Evolutionary conservation across 1,140 invertebrate genomes (phyloP), one percentile per base, ranked within the genome.

Genomic region (Meloidogyne hapla): DNA sequence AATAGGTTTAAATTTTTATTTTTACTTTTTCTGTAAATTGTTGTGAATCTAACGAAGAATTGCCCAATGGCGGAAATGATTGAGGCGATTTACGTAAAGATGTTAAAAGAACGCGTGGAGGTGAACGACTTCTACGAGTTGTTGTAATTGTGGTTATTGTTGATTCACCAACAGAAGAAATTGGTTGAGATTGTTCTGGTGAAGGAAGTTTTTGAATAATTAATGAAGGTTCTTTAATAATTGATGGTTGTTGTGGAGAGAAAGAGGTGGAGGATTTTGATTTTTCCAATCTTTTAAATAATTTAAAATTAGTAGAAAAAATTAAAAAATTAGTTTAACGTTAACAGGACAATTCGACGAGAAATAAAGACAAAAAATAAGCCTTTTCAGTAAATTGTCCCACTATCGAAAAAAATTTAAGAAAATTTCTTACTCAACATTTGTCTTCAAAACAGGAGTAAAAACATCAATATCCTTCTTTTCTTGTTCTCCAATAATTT

Each of bases 51-150:
- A 40, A 73, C 12, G 56, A 73, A 33, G 23, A 64, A 21, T 25
- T 10, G 21, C 71, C 71, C 56, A 73, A 40, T 28, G 71, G 71
- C 38, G 71, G 71, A 38, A 73, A 73, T 38, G 71, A 73, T n/a
- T 73, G 71, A 64, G 71, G 71, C 48, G 71, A 73, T 38, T 73
- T 73, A 33, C 71, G 71, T 25, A 67, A 18, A 23, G 40, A 42
- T n/a, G 65, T 23, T 1, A 56, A n/a, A 33, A 73, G 71, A n/a
- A 64, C 40, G 38, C 64, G 33, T 13, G 71, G 65, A 42, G 65
- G 65, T 56, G 48, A 56, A 56, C 48, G 48, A 56, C 48, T 56
- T 56, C n/a, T 18, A 56, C 48, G 48, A 21, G 48, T 56, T 56
- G 48, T 56, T n/a, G 18, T 56, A 15, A 13, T 56, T n/a, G 48